Conservation (phyloP, 1,140 invertebrate genomes). For the Meteorus sp. region DNA sequence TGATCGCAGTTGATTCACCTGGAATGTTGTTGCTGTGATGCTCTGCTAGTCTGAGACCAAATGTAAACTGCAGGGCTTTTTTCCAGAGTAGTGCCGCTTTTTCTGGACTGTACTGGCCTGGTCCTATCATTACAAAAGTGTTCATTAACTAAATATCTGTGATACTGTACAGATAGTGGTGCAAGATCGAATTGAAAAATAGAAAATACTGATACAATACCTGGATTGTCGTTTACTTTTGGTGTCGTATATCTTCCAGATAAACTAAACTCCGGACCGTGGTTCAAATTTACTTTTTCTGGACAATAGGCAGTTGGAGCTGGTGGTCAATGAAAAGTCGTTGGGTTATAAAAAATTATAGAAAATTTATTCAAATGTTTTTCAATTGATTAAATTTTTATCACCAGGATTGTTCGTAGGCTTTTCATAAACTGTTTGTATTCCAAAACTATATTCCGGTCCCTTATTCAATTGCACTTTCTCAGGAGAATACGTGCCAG, state of each 20-base stretch:
- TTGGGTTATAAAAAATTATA: conserved; percentile 38
- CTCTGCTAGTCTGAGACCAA: conserved; percentile 61
- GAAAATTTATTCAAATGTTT: neutral
- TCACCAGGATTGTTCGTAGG: conserved; percentile 59
- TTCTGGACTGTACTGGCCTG: conserved; percentile 64
- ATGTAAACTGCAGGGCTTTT: conserved; percentile 65
- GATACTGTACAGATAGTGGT: conserved; percentile 12
- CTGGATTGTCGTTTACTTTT: conserved; percentile 35
- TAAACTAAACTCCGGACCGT: conserved; percentile 37
- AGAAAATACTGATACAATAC: conserved; percentile 17
- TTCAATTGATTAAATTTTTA: neutral
- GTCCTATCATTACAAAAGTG: conserved; percentile 49
- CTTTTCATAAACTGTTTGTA: conserved; percentile 58
- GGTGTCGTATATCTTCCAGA: conserved; percentile 32
- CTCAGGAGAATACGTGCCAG: conserved; percentile 36
- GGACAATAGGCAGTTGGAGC: conserved; percentile 61
- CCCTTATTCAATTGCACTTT: conserved; percentile 64
- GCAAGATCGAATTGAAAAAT: neutral
- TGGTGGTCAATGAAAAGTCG: conserved; percentile 23
- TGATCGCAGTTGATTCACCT: conserved; percentile 40
- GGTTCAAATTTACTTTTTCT: conserved; percentile 63
- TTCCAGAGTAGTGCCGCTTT: conserved; percentile 65
- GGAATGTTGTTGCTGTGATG: conserved; percentile 61
- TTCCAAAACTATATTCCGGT: conserved; percentile 61
- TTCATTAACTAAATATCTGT: conserved; percentile 9